A percentile compares a stretch with the other conserved stretches of the same genome.
These are phyloP conservation scores for Oreonectes daqikongensis DNA, from an alignment of 2,797 vertebrate species.

Conservation along the genomic window DNA sequence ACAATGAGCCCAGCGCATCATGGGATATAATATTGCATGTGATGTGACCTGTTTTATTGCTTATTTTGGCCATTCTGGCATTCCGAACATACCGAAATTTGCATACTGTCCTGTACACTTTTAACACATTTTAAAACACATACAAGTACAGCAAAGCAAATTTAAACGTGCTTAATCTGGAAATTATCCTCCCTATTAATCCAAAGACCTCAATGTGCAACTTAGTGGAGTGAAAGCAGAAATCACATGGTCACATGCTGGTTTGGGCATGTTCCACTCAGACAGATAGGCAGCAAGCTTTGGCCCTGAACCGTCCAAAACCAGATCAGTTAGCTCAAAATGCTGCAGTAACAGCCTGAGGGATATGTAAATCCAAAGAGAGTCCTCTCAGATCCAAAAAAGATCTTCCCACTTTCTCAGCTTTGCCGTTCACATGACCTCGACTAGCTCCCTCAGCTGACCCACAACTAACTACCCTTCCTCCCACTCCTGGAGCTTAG, in stretches of 20 bases:
- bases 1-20: no score
- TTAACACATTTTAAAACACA: no score
- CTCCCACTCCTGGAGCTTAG: slow-evolving; percentile 58
- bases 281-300: slow-evolving; percentile 10
- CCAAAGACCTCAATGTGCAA: not conserved
- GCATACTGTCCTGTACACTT: no score
- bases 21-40: no score
- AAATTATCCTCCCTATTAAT: slow-evolving; percentile 1
- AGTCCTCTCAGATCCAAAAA: not conserved
- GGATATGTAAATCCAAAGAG: not conserved
- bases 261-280: slow-evolving; percentile 18
- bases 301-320: not conserved
- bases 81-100: no score
- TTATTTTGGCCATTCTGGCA: no score
- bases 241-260: not conserved
- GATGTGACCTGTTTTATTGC: no score
- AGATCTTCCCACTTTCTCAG: slow-evolving; percentile 43
- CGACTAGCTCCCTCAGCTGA: slow-evolving; percentile 56
- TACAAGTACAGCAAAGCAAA: not conserved
- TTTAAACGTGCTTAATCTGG: no score
- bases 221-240: not conserved
- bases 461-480: slow-evolving; percentile 63
- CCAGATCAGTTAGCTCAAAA: not conserved
- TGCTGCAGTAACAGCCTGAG: not conserved
- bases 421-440: slow-evolving; percentile 72